These are phyloP conservation scores for Hartigia nigra DNA, from an alignment of 2,888 invertebrate genomes.

Conservation along the genomic window DNA sequence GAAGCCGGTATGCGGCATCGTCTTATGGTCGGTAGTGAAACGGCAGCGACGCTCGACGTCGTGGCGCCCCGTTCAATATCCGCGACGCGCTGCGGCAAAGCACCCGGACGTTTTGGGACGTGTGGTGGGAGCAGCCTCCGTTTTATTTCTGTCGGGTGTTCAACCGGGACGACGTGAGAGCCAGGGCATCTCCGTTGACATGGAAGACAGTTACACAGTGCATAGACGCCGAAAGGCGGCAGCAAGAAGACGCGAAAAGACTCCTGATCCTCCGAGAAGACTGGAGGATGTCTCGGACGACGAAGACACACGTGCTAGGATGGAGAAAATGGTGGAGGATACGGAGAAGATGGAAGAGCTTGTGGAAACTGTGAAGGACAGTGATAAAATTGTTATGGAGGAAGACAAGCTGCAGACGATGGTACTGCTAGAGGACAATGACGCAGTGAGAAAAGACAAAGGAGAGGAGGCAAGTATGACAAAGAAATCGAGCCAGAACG, in stretches of 20 bases:
- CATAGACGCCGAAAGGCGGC: slow-evolving; percentile 59
- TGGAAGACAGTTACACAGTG: slow-evolving; percentile 63
- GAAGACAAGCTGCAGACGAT: slow-evolving; percentile 6
- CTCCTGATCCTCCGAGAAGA: slow-evolving; percentile 49
- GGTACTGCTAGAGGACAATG: neutral
- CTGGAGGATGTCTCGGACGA: slow-evolving; percentile 27
- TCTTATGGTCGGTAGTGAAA: neutral
- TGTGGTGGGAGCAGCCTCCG: slow-evolving; percentile 55
- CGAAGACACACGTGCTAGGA: slow-evolving; percentile 46
- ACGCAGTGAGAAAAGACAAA: slow-evolving; percentile 1
- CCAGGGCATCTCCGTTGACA: slow-evolving; percentile 31
- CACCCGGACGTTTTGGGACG: slow-evolving; percentile 22
- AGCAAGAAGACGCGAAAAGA: slow-evolving; percentile 56
- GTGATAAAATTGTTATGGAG: neutral
- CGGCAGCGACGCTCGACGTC: slow-evolving; percentile 22
- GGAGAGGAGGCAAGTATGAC: slow-evolving; percentile 3
- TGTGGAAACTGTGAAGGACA: neutral
- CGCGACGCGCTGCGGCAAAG: slow-evolving; percentile 51
- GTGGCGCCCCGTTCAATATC: slow-evolving; percentile 46
- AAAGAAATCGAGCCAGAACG: neutral
- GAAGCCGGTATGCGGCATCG: neutral
- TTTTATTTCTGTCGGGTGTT: slow-evolving; percentile 57
- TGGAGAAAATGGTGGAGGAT: slow-evolving; percentile 60
- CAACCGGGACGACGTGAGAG: slow-evolving; percentile 21
- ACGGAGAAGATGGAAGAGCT: slow-evolving; percentile 46